These are phyloP conservation scores for Pheosia gnoma DNA, from an alignment of 2,888 invertebrate species.

Conservation along the genomic window DNA sequence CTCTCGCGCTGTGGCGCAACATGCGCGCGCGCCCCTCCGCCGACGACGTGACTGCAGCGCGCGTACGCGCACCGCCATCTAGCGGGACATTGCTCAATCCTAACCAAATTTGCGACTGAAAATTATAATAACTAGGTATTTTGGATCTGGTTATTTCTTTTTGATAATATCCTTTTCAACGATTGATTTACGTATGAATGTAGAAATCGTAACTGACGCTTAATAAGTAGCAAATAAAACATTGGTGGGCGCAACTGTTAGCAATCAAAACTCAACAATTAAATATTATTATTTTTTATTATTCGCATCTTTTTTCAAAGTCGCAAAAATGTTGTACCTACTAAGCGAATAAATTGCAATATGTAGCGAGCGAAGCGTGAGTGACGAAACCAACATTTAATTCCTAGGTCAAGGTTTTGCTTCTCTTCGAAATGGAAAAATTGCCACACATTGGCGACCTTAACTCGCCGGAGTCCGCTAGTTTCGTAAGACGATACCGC, in stretches of 20 bases:
- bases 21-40: constrained; percentile 58
- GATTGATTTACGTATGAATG: no score
- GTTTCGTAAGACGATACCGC: constrained; percentile 66
- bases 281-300: background rate
- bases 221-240: no score
- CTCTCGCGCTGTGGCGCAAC: constrained; percentile 70
- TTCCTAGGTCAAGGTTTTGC: constrained; percentile 82
- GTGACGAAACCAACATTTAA: constrained; percentile 76
- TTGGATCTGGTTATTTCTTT: no score
- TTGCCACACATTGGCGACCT: constrained; percentile 81
- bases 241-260: no score
- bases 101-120: constrained; percentile 21
- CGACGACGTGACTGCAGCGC: constrained; percentile 34
- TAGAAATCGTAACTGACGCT: no score
- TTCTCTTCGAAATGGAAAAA: constrained; percentile 82
- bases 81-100: constrained; percentile 31
- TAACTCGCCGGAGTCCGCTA: constrained; percentile 68
- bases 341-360: constrained; percentile 54
- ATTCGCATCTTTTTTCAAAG: constrained; percentile 19
- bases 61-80: constrained; percentile 57
- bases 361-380: constrained; percentile 51
- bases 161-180: no score
- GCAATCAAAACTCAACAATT: no score
- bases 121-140: background rate
- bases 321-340: constrained; percentile 25